Percentiles rank a stretch among this genome's conserved stretches.
Evolutionary conservation across 2,113 vertebrate species (phyloP).

Genomic region (Cebidichthys violaceus): DNA sequence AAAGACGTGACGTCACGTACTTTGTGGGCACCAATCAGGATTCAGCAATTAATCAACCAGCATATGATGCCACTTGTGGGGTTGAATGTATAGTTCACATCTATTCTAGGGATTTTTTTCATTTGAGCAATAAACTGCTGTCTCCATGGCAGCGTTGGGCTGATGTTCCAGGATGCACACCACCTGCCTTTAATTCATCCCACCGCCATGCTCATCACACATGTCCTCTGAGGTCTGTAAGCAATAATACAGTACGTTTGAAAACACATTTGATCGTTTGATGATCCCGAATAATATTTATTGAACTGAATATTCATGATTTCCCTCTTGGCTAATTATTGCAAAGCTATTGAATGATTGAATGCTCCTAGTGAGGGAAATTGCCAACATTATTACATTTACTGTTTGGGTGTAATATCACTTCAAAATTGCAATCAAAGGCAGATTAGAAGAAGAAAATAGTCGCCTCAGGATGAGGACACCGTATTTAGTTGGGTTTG

Average conservation of each 20-base stretch:
- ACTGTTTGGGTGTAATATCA: background rate
- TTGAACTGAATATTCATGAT: background rate
- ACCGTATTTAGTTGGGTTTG: background rate
- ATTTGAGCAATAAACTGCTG: background rate
- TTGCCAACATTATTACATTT: background rate
- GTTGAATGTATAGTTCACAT: background rate
- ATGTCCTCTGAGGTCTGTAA: conserved; percentile 28
- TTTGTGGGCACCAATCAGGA: background rate
- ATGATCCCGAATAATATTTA: conserved; percentile 23
- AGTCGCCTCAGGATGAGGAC: background rate
- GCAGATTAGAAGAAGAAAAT: background rate
- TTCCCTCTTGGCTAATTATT: background rate
- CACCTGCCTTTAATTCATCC: background rate
- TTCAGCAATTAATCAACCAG: background rate
- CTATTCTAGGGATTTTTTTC: background rate
- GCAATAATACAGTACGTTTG: conserved; percentile 36
- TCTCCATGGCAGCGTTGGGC: conserved; percentile 3
- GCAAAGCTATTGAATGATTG: background rate
- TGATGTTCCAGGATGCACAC: background rate
- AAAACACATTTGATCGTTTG: conserved; percentile 31
- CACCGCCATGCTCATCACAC: conserved; percentile 4
- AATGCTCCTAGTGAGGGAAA: background rate
- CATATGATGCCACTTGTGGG: background rate
- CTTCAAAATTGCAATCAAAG: background rate
- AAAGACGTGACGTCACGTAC: background rate